Conservation (phyloP, 2,888 invertebrate species). For the Eupithecia tripunctaria region DNA sequence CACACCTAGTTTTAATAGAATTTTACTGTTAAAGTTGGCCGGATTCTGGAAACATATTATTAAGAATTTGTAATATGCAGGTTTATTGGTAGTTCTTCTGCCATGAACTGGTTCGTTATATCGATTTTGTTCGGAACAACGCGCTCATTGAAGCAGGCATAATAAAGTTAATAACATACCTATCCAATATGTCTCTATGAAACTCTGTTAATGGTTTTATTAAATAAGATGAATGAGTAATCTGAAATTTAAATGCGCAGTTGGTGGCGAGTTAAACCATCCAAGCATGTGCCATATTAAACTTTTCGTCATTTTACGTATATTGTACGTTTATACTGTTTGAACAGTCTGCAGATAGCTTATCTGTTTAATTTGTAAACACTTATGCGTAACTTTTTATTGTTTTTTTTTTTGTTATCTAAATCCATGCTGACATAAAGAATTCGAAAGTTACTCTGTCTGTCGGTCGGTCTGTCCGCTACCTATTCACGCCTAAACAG, state of each 20-base stretch:
- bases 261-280: not conserved
- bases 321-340: too few relatives aligned
- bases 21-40: not conserved
- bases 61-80: too few relatives aligned
- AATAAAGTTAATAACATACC: not conserved
- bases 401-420: too few relatives aligned
- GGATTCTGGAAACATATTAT: not conserved
- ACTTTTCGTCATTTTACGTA: not conserved
- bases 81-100: too few relatives aligned
- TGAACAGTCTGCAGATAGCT: too few relatives aligned
- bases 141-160: not conserved
- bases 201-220: not conserved
- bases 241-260: conserved; percentile 1
- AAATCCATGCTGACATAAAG: too few relatives aligned
- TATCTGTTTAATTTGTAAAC: too few relatives aligned
- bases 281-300: not conserved
- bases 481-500: too few relatives aligned
- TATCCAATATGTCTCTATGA: not conserved
- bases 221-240: not conserved
- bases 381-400: too few relatives aligned
- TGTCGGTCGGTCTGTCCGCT: too few relatives aligned
- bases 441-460: too few relatives aligned
- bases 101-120: not conserved
- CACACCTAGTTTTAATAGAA: not conserved
- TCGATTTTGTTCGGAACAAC: not conserved